These are phyloP conservation scores for Athene cunicularia DNA, from an alignment of 2,113 vertebrate species.

Conservation along the genomic window DNA sequence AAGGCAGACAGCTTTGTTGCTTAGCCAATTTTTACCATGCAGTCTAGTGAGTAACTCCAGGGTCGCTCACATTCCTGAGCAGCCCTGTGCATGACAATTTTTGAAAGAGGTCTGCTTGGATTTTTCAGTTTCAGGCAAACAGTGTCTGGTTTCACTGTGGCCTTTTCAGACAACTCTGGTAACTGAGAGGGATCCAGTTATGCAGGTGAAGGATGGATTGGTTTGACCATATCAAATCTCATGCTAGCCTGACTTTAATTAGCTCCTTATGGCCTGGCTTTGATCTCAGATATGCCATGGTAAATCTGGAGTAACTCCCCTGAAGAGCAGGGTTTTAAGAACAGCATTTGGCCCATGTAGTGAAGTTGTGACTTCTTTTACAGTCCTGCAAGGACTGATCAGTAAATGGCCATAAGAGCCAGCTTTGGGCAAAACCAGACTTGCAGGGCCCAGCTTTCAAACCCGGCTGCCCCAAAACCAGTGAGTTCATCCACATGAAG, in stretches of 20 bases:
- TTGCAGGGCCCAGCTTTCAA: neutral
- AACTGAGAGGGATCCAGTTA: neutral
- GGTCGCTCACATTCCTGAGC: neutral
- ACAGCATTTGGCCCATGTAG: neutral
- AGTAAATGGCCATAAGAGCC: rapidly evolving
- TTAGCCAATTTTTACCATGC: neutral
- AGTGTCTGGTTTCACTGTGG: neutral
- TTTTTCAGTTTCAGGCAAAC: neutral
- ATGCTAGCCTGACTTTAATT: neutral
- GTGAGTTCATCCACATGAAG: rapidly evolving
- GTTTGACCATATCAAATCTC: neutral
- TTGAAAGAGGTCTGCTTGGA: neutral
- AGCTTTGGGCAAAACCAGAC: neutral
- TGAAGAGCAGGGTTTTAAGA: neutral
- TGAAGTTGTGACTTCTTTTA: neutral
- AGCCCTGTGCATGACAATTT: neutral
- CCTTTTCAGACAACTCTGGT: neutral
- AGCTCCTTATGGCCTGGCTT: neutral
- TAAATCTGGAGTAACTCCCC: neutral
- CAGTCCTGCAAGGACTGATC: neutral
- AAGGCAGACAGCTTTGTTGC: neutral
- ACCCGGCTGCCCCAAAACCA: neutral
- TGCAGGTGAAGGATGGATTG: neutral
- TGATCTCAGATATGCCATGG: neutral
- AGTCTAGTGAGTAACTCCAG: neutral